Conservation (phyloP, 1,140 invertebrate species). For the Rhagoletis zephyria region DNA sequence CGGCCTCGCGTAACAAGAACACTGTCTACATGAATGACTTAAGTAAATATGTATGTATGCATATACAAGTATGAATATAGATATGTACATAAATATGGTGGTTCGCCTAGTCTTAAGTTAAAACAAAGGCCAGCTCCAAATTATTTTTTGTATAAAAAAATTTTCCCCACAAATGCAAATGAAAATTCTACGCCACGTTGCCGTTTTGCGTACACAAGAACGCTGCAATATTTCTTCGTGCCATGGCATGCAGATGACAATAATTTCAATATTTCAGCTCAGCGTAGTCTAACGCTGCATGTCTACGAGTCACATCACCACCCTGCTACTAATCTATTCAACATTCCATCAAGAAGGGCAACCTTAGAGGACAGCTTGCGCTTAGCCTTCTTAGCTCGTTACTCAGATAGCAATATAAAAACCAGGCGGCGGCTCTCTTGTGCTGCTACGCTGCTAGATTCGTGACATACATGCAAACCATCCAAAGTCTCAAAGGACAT, state of each 20-base stretch:
- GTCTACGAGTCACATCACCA: no score
- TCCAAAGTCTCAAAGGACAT: not conserved
- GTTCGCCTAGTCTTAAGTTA: not conserved
- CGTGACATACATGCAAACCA: not conserved
- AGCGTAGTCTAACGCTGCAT: not conserved
- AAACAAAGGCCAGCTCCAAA: not conserved
- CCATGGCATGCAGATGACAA: slow-evolving; percentile 45
- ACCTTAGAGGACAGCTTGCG: no score
- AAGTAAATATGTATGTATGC: no score
- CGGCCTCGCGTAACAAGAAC: not conserved
- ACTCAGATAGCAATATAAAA: not conserved
- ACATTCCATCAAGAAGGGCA: not conserved
- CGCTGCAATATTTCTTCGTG: not conserved
- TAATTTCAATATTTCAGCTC: slow-evolving; percentile 40
- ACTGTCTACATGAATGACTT: not conserved
- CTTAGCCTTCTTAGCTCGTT: not conserved
- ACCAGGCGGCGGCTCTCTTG: not conserved
- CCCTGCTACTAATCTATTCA: no score
- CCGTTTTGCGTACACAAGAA: not conserved
- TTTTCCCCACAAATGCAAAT: not conserved
- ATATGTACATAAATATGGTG: not conserved
- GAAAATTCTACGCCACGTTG: slow-evolving; percentile 26
- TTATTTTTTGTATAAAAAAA: slow-evolving; percentile 9
- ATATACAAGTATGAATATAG: not conserved
- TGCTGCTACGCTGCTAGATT: not conserved